Conservation (phyloP, 1,140 invertebrate genomes). For the Aculops lycopersici region DNA sequence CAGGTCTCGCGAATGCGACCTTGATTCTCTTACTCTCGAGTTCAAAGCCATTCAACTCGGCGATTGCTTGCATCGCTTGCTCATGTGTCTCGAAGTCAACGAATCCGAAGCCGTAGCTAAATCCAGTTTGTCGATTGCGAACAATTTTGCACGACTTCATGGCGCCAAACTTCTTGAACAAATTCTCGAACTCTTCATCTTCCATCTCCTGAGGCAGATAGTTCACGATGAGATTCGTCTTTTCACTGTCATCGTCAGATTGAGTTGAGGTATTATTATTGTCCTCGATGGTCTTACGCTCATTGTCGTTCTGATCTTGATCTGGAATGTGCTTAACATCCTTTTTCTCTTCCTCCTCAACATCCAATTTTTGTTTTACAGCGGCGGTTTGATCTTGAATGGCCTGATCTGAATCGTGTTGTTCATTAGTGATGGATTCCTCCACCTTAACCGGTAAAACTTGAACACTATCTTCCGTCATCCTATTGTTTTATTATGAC, state of each 20-base stretch:
- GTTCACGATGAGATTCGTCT: conserved; percentile 63
- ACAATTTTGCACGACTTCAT: conserved; percentile 65
- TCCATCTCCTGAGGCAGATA: conserved; percentile 72
- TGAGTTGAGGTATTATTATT: no score
- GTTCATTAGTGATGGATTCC: no score
- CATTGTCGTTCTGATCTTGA: no score
- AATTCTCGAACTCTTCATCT: conserved; percentile 51
- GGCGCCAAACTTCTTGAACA: conserved; percentile 53
- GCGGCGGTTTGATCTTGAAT: no score
- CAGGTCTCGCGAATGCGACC: conserved; percentile 63
- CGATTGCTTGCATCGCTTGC: conserved; percentile 51
- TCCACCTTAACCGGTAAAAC: no score
- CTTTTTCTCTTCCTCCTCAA: no score
- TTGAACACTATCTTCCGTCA: no score
- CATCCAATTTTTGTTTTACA: no score
- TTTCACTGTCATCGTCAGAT: neutral
- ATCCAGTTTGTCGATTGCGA: conserved; percentile 64
- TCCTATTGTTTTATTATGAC: no score
- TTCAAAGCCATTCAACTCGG: conserved; percentile 50
- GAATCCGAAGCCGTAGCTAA: conserved; percentile 83
- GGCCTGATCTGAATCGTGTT: no score
- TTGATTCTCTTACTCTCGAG: conserved; percentile 52
- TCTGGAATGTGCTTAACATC: no score
- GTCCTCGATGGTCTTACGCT: no score
- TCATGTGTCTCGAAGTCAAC: conserved; percentile 56